Conservation (phyloP, 2,888 invertebrate species). For the Trichogramma evanescens region DNA sequence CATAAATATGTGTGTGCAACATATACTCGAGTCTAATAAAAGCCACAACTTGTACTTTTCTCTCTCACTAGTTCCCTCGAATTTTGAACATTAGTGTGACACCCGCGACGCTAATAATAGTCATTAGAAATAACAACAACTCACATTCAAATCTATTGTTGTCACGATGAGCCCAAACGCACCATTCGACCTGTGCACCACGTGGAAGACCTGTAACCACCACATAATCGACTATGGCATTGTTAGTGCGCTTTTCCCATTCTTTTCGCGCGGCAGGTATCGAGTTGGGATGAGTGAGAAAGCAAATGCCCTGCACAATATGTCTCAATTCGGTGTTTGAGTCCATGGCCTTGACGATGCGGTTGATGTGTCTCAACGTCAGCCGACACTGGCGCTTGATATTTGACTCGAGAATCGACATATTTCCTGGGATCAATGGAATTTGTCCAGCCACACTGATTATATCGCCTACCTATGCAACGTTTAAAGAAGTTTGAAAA, state of each 20-base stretch:
- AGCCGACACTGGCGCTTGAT: conserved; percentile 75
- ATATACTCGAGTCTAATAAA: background rate
- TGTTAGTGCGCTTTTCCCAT: conserved; percentile 76
- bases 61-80: background rate
- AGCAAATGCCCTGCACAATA: conserved; percentile 81
- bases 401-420: conserved; percentile 69
- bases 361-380: conserved; percentile 73
- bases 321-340: conserved; percentile 71
- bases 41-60: background rate
- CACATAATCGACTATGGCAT: conserved; percentile 81
- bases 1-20: no score
- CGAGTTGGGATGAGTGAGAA: conserved; percentile 66
- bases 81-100: background rate
- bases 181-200: conserved; percentile 82
- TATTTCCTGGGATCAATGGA: conserved; percentile 75
- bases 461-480: conserved; percentile 66
- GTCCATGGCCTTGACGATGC: conserved; percentile 76
- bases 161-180: conserved; percentile 84
- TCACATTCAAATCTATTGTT: conserved; percentile 83
- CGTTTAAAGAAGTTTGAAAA: no score
- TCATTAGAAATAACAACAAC: conserved; percentile 31
- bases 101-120: conserved; percentile 4
- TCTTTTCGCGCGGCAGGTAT: conserved; percentile 71
- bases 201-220: conserved; percentile 76
- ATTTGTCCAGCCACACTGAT: conserved; percentile 89